Conservation (phyloP, 2,888 invertebrate genomes). For the Ctena decussata region DNA sequence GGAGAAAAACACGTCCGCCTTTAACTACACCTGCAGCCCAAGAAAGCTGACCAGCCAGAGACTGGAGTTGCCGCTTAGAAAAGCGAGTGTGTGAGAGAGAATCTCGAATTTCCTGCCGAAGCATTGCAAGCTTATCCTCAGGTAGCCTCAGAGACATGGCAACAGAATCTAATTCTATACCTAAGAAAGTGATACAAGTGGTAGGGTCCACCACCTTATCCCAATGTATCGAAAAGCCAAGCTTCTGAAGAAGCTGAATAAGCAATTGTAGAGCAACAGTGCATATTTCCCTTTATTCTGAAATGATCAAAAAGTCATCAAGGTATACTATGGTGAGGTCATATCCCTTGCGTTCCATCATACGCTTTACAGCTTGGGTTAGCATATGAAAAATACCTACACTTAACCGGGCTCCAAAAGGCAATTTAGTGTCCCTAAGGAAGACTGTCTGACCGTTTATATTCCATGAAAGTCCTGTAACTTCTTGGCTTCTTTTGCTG, state of each 20-base stretch:
- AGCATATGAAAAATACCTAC: background rate
- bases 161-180: conserved; percentile 26
- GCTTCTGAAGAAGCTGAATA: conserved; percentile 3
- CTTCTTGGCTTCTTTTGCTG: background rate
- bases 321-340: no score
- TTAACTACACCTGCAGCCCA: background rate
- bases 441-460: background rate
- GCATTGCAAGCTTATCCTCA: background rate
- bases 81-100: background rate
- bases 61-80: background rate
- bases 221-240: conserved; percentile 31
- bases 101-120: background rate
- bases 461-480: background rate
- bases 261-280: background rate
- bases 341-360: conserved; percentile 21
- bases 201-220: no score
- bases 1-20: background rate
- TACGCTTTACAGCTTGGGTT: background rate
- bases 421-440: conserved; percentile 12
- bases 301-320: background rate
- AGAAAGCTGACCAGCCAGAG: background rate
- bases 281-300: background rate
- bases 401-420: conserved; percentile 23
- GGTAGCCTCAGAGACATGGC: conserved; percentile 19
- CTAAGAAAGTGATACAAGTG: conserved; percentile 20